These are phyloP conservation scores for Notothenia rossii DNA, from an alignment of 2,113 vertebrate genomes.

Conservation along the genomic window DNA sequence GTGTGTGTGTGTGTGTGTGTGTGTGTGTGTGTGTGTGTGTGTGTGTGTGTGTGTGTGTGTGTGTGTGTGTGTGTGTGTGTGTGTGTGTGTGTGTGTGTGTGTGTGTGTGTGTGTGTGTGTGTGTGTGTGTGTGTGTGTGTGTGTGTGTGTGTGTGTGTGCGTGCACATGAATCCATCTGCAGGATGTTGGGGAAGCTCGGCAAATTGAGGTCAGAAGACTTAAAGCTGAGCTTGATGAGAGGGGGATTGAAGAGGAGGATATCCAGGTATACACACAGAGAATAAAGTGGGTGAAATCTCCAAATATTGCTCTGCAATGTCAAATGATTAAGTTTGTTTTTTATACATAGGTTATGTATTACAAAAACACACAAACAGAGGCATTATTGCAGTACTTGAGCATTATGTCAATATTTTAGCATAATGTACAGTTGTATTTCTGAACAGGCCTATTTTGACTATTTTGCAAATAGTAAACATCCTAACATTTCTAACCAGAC, in stretches of 20 bases:
- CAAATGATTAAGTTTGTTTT: background rate
- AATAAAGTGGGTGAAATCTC: background rate
- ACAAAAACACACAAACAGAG: background rate
- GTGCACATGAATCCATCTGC: conserved; percentile 61
- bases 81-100: conserved; percentile 12
- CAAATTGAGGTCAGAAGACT: conserved; percentile 81
- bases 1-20: conserved; percentile 24
- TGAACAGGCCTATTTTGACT: background rate
- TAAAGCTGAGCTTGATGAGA: conserved; percentile 73
- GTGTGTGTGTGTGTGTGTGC: conserved; percentile 1
- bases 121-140: conserved; percentile 13
- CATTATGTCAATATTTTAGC: background rate
- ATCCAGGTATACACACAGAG: conserved; percentile 52
- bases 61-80: conserved; percentile 17
- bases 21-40: conserved; percentile 19
- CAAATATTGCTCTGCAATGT: conserved; percentile 1
- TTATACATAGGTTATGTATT: too few species aligned
- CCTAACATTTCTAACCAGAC: background rate
- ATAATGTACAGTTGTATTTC: background rate
- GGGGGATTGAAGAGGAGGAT: conserved; percentile 64
- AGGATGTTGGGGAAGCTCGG: conserved; percentile 72
- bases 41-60: conserved; percentile 24
- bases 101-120: conserved; percentile 7
- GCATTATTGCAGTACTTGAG: background rate
- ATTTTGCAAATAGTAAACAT: background rate